These are phyloP conservation scores for Mesochorus sp. DNA, from an alignment of 2,888 invertebrate genomes.

Conservation along the genomic window DNA sequence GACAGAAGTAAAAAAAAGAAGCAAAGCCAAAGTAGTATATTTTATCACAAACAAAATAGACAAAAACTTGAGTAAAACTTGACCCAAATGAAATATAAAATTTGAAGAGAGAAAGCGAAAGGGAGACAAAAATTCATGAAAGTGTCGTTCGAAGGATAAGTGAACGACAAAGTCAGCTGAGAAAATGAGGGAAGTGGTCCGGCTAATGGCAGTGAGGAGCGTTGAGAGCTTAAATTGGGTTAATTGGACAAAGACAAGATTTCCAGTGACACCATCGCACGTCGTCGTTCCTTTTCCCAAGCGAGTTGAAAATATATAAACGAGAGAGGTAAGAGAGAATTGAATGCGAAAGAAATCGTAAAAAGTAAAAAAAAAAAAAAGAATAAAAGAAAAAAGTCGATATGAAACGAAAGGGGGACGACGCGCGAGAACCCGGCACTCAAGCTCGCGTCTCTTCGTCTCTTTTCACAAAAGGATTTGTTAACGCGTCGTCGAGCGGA, in stretches of 20 bases:
- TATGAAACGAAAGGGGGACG: slow-evolving; percentile 40
- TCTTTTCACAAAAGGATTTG: slow-evolving; percentile 54
- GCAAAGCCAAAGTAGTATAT: no score
- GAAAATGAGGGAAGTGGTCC: neutral
- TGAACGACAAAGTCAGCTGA: slow-evolving; percentile 10
- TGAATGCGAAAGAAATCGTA: no score
- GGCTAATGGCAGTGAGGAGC: neutral
- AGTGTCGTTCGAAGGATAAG: neutral
- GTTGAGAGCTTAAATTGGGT: slow-evolving; percentile 53
- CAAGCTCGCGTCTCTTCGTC: neutral
- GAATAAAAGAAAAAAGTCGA: neutral
- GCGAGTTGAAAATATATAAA: slow-evolving; percentile 8
- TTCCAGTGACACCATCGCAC: slow-evolving; percentile 36
- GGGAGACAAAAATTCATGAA: neutral
- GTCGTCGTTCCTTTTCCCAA: neutral
- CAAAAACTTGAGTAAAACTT: no score
- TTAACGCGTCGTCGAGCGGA: slow-evolving; percentile 47
- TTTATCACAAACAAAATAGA: no score
- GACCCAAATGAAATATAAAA: no score
- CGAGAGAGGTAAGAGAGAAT: neutral
- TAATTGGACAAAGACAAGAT: slow-evolving; percentile 60
- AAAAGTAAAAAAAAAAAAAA: slow-evolving; percentile 1
- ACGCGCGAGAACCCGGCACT: slow-evolving; percentile 17
- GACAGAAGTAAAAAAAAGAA: no score
- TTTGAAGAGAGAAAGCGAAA: neutral